Evolutionary conservation across 2,888 invertebrate species (phyloP).

Genomic region (Epistrophe eligans): DNA sequence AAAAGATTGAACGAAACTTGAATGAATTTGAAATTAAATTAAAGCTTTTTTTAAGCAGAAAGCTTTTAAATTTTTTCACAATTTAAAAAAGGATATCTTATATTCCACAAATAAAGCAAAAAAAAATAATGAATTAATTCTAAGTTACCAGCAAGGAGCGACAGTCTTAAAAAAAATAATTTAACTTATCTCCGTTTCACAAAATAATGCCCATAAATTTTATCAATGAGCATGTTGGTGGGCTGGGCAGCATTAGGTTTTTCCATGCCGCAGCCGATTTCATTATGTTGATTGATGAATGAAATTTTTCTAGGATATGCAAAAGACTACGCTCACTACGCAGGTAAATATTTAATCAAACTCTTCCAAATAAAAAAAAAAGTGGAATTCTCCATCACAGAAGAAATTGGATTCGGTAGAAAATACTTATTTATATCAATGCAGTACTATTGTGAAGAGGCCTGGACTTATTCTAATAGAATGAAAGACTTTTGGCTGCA

Average conservation of each 20-base stretch:
- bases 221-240: background rate
- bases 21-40: background rate
- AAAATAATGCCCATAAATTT: background rate
- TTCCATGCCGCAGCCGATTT: background rate
- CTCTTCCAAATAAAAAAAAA: no score
- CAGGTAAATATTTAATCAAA: no score
- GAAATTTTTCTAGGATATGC: background rate
- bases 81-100: background rate
- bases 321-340: no score
- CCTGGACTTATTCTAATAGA: no score
- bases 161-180: background rate
- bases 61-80: background rate
- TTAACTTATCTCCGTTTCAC: background rate
- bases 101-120: background rate
- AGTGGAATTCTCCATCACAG: no score
- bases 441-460: no score
- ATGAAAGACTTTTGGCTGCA: no score
- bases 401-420: no score
- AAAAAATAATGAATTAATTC: background rate
- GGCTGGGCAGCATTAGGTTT: background rate
- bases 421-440: no score
- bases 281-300: background rate
- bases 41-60: slow-evolving; percentile 1
- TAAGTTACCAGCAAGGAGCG: background rate
- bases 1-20: background rate